Evolutionary conservation across 2,113 vertebrate genomes (phyloP), one percentile per base, ranked within the genome.

Genomic region (Pantherophis guttatus): DNA sequence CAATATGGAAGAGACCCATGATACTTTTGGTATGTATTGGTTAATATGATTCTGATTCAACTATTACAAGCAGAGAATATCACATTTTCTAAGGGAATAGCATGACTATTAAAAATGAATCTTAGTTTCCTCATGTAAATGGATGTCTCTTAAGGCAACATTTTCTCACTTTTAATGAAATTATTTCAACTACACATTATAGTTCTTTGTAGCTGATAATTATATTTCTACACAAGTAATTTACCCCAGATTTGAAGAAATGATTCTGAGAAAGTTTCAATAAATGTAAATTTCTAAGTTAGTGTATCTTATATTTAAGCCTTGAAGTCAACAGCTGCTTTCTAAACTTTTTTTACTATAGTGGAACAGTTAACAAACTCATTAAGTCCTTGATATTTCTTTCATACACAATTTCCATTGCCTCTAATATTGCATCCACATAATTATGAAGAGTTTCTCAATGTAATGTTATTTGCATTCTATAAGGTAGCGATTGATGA

Each of bases 1-100:
- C 97, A 2, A 98, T 98, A 94, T 98, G 98, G 98, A 99, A 98
- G 95, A 98, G 96, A 50, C 98, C 98, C 0, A 96, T 98, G 97
- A 95, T 97, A 54, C 90, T 98, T 70, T 94, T 99, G 98, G 98
- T 99, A 98, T 95, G 98, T 97, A 90, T 15, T 1, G 24, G 88
- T 91, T 95, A 93, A 95, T 94, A 53, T 50, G 15, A 33, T 24
- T 85, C 50, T 93, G 70, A 15, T 93, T 87, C 17, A 89, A 89
- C 65, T 92, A 1, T 26, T 89, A 0, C 48, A 85, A 85, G 86
- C 8, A 44, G 1, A 90, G 88, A 12, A 57, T 5, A 12, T 70
- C 1, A 29, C 29, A 91, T 0, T 53, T 92, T 3, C 62, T 92
- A 39, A 92, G 93, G 44, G 88, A 93, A 50, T 48, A 92, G 39